Base-by-base conservation (phyloP, 23 tunicate species). In the Trididemnum nubilum region DNA sequence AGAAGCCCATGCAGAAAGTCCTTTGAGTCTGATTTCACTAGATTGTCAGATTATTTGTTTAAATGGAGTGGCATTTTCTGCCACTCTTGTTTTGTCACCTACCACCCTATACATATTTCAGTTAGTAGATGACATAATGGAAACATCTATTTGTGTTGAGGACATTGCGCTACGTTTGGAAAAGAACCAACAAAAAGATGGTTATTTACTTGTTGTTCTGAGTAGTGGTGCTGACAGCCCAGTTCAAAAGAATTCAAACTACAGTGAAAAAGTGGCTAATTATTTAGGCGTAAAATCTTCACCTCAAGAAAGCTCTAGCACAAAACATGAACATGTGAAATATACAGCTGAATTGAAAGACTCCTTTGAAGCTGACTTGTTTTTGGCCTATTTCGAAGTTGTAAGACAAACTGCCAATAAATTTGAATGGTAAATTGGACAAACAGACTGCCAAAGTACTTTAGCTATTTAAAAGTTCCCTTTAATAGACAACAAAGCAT, bases 221-320 rank as follows among this genome's bases (percentile, higher is more conserved):
- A 32, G 25, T 54, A 24, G 36, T 19, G 77, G 30, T 31, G 28
- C 76, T 21, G n/a, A 33, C 1, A 26, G 26, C 1, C 22, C 77
- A 18, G 29, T 5, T 37, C 73, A 51, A 19, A 77, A 74, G 76
- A 69, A 52, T 9, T 19, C 79, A 31, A 49, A 24, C 26, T 77
- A 77, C 81, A 66, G 64, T 21, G 83, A 88, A 12, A 88, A 88
- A 72, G 93, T 88, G 5, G 93, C 87, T 33, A 81, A 77, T 1
- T 88, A 88, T 61, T 71, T 88, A 0, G 93, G 87, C 0, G 86
- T 82, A 1, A 30, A 81, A 3, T 28, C 57, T 5, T 25, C 35
- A 33, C n/a, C n/a, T n/a, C n/a, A n/a, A n/a, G n/a, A n/a, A n/a
- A 57, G 24, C 19, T 18, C 29, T 15, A 50, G 21, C 35, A 65